Evolutionary conservation across 64 coral and sea anemone genomes (phyloP), one percentile per base, ranked within the genome.

Genomic region (Dendronephthya gigantea): DNA sequence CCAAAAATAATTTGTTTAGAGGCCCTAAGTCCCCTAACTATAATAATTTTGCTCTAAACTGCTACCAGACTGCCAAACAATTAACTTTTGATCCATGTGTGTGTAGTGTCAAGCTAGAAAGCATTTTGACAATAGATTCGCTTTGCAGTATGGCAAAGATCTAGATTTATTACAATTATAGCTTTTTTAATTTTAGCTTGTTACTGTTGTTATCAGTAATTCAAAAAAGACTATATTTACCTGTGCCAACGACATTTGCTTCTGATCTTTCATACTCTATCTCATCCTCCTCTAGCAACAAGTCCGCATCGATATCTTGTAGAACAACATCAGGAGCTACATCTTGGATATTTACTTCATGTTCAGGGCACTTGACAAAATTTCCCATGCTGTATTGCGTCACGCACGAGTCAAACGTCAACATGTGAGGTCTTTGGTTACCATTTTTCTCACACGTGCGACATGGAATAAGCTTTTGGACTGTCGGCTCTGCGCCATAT

Each of bases 301-400:
- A 83, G 35, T 97, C 91, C 39, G 82, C 88, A 83, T 97, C 94
- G 10, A 97, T 90, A 40, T 97, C 94, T 45, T 97, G 91, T 36
- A 97, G 65, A 88, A 97, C 93, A 16, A 97, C 86, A 89, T 97
- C 94, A 66, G 94, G 94, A 31, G 69, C 87, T 35, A 97, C 83
- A 36, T 90, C 79, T 34, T 97, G 94, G 6, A 97, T 72, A 56
- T 89, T 91, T 31, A 92, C 83, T 10, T 89, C 49, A 82, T 97
- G 94, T 34, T 85, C 65, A 9, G 94, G 94, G 40, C 94, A 97
- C 16, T 33, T 58, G 50, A 97, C 93, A 33, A 52, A 68, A 52
- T 97, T 91, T 79, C 91, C 86, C 34, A 69, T 52, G 7, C 84
- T 66, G 69, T 92, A 93, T 41, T 97, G 92, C n/a, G 0, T 49